Conservation (phyloP, 2,797 vertebrate genomes). For the Glyptemys insculpta region DNA sequence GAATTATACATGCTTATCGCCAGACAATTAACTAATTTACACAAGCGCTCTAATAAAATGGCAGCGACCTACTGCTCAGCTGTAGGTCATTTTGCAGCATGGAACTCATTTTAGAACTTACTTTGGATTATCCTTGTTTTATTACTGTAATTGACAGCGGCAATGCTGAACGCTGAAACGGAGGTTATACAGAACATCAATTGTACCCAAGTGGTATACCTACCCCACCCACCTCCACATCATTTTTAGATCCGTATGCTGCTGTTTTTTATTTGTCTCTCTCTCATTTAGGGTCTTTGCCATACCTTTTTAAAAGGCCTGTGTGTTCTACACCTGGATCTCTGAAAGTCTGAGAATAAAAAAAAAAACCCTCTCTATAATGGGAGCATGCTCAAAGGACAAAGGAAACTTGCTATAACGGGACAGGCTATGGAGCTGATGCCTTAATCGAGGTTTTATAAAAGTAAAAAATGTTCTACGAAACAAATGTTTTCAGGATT, state of each 20-base stretch:
- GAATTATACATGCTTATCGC: background rate
- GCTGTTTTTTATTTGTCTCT: background rate
- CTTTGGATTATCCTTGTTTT: background rate
- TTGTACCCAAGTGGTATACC: background rate
- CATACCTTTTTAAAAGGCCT: background rate
- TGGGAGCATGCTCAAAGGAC: background rate
- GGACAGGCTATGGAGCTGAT: background rate
- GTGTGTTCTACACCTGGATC: background rate
- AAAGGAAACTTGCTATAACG: background rate
- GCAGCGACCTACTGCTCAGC: constrained; percentile 11
- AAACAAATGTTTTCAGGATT: background rate
- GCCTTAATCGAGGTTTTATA: background rate
- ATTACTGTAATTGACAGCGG: constrained; percentile 11
- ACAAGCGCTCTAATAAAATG: background rate
- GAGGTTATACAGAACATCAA: constrained; percentile 21
- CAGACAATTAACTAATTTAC: constrained; percentile 22
- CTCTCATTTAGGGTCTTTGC: background rate
- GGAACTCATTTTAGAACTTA: background rate
- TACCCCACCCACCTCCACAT: background rate
- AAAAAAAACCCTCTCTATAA: background rate
- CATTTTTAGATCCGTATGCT: background rate
- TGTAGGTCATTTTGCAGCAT: background rate
- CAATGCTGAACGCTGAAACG: background rate
- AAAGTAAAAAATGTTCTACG: background rate
- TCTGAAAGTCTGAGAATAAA: background rate